Conservation (phyloP, 2,797 vertebrate species). For the Diplodus sargus region DNA sequence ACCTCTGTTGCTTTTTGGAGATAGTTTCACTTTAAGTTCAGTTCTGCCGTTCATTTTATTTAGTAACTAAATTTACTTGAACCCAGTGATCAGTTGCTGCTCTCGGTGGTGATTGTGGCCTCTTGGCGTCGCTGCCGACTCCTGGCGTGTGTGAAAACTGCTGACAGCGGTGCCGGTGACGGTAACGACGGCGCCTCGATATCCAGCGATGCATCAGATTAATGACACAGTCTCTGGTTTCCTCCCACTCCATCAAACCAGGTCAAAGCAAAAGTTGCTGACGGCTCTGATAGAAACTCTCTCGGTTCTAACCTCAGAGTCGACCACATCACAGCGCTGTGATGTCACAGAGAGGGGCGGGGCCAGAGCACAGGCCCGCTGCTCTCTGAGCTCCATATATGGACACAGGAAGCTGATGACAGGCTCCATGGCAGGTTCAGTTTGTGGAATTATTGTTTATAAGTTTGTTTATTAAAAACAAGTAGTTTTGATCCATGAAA, state of each 20-base stretch:
- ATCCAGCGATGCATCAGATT: conserved; percentile 14
- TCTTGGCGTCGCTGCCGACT: neutral
- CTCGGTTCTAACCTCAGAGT: conserved; percentile 2
- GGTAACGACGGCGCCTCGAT: conserved; percentile 25
- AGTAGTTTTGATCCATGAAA: neutral
- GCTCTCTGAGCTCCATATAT: conserved; percentile 3
- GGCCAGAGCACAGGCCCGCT: neutral
- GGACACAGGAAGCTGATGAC: conserved; percentile 25
- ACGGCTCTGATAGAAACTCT: conserved; percentile 32
- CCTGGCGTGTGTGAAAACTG: neutral
- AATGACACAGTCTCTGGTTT: neutral
- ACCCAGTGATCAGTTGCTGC: neutral
- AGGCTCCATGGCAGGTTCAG: neutral
- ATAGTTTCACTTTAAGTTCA: no score
- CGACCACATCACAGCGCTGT: conserved; percentile 35
- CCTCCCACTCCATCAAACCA: conserved; percentile 25
- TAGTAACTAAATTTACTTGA: no score
- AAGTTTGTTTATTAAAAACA: neutral
- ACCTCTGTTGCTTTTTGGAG: no score
- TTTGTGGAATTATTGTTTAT: neutral
- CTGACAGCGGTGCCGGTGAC: conserved; percentile 37
- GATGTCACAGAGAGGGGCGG: conserved; percentile 22
- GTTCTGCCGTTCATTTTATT: no score
- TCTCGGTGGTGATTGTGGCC: neutral
- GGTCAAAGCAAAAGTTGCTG: conserved; percentile 59